Conservation (phyloP, 2,888 invertebrate genomes). For the Tridacna gigas region DNA sequence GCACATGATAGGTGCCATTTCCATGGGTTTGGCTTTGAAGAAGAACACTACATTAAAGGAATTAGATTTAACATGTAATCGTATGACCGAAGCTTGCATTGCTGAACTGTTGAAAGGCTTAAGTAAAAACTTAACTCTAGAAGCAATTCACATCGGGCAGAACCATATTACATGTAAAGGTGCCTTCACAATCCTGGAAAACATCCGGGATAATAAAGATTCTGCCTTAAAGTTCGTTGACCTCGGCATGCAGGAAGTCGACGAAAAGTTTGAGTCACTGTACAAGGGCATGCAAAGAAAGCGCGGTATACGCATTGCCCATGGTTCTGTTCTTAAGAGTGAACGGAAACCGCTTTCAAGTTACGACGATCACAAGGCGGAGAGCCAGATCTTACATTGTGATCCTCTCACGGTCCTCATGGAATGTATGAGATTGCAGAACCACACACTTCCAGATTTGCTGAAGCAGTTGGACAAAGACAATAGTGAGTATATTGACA, state of each 20-base stretch:
- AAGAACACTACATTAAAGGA: conserved; percentile 70
- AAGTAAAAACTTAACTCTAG: conserved; percentile 70
- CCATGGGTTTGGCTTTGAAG: conserved; percentile 68
- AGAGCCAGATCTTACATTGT: conserved; percentile 48
- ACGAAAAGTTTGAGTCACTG: conserved; percentile 57
- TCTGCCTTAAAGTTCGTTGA: conserved; percentile 62
- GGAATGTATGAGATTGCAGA: conserved; percentile 68
- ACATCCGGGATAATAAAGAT: conserved; percentile 46
- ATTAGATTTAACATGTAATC: conserved; percentile 78
- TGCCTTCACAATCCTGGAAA: conserved; percentile 53
- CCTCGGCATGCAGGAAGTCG: conserved; percentile 65
- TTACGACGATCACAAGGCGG: conserved; percentile 44
- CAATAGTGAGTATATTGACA: conserved; percentile 55
- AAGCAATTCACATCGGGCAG: conserved; percentile 56
- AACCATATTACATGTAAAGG: conserved; percentile 65
- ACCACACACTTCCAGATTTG: conserved; percentile 64
- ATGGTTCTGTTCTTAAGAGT: conserved; percentile 60
- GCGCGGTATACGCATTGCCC: conserved; percentile 55
- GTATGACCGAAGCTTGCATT: conserved; percentile 71
- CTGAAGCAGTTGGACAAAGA: conserved; percentile 63
- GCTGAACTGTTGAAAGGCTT: conserved; percentile 73
- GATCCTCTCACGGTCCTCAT: conserved; percentile 68
- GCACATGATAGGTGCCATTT: conserved; percentile 71
- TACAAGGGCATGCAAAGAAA: conserved; percentile 50
- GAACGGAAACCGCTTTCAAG: conserved; percentile 41